phyloP scores from a whole-genome alignment of 1,140 invertebrate genomes.

The Drosophila azteca region DNA sequence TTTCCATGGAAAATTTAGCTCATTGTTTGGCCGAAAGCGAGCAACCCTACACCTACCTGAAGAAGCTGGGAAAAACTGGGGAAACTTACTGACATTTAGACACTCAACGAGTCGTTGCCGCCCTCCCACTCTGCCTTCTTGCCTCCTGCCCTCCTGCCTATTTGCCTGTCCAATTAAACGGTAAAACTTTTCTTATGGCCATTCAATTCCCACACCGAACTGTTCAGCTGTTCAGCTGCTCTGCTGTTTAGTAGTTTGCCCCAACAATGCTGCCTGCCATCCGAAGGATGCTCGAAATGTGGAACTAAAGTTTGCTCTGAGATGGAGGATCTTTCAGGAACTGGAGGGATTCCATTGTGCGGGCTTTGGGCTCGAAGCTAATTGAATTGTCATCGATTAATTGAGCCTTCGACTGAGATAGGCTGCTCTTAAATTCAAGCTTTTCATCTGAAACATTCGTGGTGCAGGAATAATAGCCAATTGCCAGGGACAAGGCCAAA shows the following conservation, averaged over 20 bases:
- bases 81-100: constrained; percentile 43
- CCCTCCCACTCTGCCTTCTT: neutral
- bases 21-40: constrained; percentile 52
- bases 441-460: neutral
- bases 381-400: constrained; percentile 56
- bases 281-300: constrained; percentile 3
- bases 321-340: neutral
- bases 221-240: constrained; percentile 8
- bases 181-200: constrained; percentile 70
- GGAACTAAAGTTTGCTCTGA: neutral
- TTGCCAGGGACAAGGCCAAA: neutral
- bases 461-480: constrained; percentile 33
- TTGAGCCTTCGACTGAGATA: constrained; percentile 6
- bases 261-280: neutral
- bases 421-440: neutral
- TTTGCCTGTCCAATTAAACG: constrained; percentile 73
- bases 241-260: constrained; percentile 2
- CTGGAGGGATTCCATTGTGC: constrained; percentile 24
- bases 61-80: constrained; percentile 14
- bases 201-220: constrained; percentile 39
- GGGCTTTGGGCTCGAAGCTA: constrained; percentile 37
- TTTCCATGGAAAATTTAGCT: constrained; percentile 75
- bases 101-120: constrained; percentile 22
- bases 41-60: constrained; percentile 12
- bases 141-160: constrained; percentile 22